Conservation (phyloP, 2,797 vertebrate species). For the Apodemus agrarius region DNA sequence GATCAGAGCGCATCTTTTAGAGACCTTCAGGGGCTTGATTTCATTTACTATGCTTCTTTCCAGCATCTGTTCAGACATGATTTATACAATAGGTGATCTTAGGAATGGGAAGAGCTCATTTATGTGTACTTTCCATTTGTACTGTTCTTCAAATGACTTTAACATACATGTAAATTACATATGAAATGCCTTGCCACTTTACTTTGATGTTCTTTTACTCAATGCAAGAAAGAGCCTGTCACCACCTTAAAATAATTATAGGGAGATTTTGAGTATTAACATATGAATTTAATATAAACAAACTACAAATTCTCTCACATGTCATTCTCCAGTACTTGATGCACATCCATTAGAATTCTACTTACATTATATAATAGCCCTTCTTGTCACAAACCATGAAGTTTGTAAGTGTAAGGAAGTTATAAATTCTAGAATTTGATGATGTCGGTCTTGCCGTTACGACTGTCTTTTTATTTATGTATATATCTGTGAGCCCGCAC, state of each 20-base stretch:
- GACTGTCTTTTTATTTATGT: neutral
- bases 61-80: neutral
- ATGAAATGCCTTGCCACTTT: neutral
- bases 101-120: neutral
- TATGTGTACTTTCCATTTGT: neutral
- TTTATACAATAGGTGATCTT: neutral
- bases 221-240: neutral
- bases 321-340: neutral
- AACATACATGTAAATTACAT: neutral
- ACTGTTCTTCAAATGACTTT: neutral
- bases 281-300: constrained; percentile 6
- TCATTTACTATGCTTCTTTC: neutral
- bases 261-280: neutral
- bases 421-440: neutral
- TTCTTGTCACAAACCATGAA: neutral
- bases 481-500: neutral
- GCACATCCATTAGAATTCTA: neutral
- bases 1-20: neutral
- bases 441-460: neutral
- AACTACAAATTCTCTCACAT: neutral
- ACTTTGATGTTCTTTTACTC: neutral
- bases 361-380: neutral
- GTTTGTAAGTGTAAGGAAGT: neutral
- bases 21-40: neutral
- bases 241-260: constrained; percentile 10